Evolutionary conservation across 2,797 vertebrate species (phyloP).

Genomic region (Protosalanx chinensis): DNA sequence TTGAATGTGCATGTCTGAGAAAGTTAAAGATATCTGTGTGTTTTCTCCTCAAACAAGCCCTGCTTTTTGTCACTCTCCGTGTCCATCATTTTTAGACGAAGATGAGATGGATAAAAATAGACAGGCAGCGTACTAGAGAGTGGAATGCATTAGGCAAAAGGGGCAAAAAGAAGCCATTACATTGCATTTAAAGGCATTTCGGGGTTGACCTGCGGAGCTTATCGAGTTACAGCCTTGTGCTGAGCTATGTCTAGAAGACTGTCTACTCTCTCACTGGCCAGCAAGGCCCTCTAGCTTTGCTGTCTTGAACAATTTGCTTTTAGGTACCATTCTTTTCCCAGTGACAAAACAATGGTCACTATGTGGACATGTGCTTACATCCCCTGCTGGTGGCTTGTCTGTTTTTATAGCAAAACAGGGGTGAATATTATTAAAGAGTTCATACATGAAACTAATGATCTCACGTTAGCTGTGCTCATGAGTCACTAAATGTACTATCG

Average conservation of each 20-base stretch:
- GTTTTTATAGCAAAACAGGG: constrained; percentile 64
- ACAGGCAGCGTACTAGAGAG: constrained; percentile 28
- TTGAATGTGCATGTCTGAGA: constrained; percentile 48
- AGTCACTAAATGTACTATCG: constrained; percentile 58
- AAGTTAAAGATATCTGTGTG: constrained; percentile 57
- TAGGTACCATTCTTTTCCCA: neutral
- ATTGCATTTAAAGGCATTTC: constrained; percentile 55
- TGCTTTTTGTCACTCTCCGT: constrained; percentile 44
- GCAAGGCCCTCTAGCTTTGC: constrained; percentile 28
- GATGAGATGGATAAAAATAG: constrained; percentile 56
- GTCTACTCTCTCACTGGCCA: constrained; percentile 35
- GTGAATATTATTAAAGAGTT: neutral
- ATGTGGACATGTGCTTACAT: constrained; percentile 53
- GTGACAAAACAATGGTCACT: constrained; percentile 28
- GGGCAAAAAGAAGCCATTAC: constrained; percentile 53
- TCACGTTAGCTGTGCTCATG: constrained; percentile 56
- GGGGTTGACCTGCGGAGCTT: constrained; percentile 55
- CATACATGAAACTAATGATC: constrained; percentile 56
- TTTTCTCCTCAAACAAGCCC: constrained; percentile 52
- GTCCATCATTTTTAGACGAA: constrained; percentile 39
- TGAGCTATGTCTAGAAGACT: constrained; percentile 29
- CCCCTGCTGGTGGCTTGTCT: constrained; percentile 58
- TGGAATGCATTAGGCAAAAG: constrained; percentile 28
- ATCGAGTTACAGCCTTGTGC: constrained; percentile 52
- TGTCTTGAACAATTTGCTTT: neutral